Base-by-base conservation (phyloP, 1,140 invertebrate species). In the Drosophila ercepeae region DNA sequence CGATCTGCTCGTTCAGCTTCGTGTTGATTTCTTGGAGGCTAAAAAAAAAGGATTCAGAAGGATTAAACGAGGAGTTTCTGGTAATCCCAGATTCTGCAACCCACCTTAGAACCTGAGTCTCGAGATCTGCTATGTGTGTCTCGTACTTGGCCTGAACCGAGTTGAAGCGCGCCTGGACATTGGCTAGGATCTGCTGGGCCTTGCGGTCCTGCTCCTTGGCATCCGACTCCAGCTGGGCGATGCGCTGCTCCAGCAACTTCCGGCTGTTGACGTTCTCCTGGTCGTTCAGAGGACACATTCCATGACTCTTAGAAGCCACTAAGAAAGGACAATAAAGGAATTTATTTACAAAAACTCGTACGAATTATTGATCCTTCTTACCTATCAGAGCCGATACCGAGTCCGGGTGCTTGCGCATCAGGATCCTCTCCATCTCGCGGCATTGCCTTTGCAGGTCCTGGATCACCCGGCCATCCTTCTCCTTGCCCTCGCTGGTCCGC, bases 381-480 rank as follows among this genome's bases (percentile, higher is more conserved):
- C 93, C 94, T 73, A 96, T 95, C 9, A 96, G 91, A 4, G 95
- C 95, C 0, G 95, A 95, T 0, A 96, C 95, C 0, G 95, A 96
- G 89, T 96, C 95, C 0, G 95, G 95, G 92, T 96, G 95, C 88
- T 96, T 96, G 55, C 95, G 92, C 76, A 94, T 94, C 1, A 96
- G 92, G 59, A 96, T 96, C 65, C 95, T 92, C 75, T 96, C 95
- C 95, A 96, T 96, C 91, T 96, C 95, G 45, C 95, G 95, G 3
- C 95, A 94, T 89, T 96, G 95, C n/a, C 95, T 92, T 78, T 95
- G 95, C 41, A 96, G 90, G 92, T 96, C 95, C 75, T 94, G 92
- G 32, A 96, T 95, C 48, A 93, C 93, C 58, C 93, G 93, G 5
- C 93, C 93, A 72, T 96, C 95, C 78, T 95, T 93, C 45, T 96